Evolutionary conservation across 2,113 vertebrate genomes (phyloP).

Genomic region (Caloenas nicobarica): DNA sequence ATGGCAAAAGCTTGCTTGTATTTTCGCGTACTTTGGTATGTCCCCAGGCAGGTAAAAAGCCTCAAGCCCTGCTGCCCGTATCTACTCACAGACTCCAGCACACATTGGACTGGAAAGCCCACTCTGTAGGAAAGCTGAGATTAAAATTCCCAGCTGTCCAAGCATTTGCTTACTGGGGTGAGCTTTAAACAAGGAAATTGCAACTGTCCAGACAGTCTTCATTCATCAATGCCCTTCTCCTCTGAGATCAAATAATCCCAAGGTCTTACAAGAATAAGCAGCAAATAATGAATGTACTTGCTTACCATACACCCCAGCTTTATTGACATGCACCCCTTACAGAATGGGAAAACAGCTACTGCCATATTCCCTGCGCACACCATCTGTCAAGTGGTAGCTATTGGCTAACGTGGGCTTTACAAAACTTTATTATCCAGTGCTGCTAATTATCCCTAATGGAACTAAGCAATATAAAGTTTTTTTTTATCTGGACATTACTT

Average conservation of each 20-base stretch:
- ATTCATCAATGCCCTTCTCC: background rate
- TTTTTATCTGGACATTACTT: slow-evolving; percentile 24
- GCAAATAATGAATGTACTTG: background rate
- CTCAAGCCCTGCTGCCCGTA: background rate
- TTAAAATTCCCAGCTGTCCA: background rate
- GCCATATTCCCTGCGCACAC: background rate
- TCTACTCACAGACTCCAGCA: background rate
- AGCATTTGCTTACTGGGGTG: background rate
- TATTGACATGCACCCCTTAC: background rate
- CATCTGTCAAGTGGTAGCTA: slow-evolving; percentile 41
- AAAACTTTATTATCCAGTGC: slow-evolving; percentile 35
- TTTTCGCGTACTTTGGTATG: background rate
- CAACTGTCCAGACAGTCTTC: background rate
- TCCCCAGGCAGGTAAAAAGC: background rate
- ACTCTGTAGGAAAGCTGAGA: background rate
- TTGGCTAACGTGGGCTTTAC: background rate
- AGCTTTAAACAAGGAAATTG: background rate
- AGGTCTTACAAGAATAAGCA: background rate
- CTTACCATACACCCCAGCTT: background rate
- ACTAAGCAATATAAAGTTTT: background rate
- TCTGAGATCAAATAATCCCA: background rate
- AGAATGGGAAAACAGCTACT: background rate
- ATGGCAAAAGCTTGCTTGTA: background rate
- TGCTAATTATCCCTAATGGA: slow-evolving; percentile 26
- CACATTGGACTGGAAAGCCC: background rate